These are phyloP conservation scores for Lophochroa leadbeateri DNA, from an alignment of 2,113 vertebrate genomes.

Conservation along the genomic window DNA sequence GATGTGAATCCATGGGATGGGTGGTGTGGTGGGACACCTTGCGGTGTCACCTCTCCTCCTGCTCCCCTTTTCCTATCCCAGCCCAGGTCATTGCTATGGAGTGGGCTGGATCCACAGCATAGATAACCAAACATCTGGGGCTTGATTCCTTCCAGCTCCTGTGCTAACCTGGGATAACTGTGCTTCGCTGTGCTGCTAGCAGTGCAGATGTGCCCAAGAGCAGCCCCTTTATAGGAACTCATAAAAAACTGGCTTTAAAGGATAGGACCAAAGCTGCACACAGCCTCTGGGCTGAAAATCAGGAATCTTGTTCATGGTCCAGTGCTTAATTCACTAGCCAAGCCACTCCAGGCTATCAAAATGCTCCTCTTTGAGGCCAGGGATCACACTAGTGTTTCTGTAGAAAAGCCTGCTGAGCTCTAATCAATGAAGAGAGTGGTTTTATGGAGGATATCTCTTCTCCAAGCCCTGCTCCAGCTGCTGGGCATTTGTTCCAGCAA, in stretches of 20 bases:
- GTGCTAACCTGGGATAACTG: background rate
- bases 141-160: background rate
- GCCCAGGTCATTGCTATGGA: accelerated
- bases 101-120: background rate
- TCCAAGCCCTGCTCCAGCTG: background rate
- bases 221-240: background rate
- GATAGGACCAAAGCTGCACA: background rate
- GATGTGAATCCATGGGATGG: accelerated
- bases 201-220: background rate
- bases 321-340: background rate
- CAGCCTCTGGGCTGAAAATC: background rate
- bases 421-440: background rate
- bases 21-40: background rate
- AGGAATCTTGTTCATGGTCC: background rate
- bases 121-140: background rate
- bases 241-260: background rate
- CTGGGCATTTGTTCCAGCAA: background rate
- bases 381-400: background rate
- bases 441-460: background rate
- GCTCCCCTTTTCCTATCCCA: background rate
- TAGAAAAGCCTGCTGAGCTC: background rate
- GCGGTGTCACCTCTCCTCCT: background rate
- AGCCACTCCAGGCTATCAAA: background rate
- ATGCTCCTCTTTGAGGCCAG: background rate
- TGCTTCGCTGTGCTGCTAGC: background rate